Conservation (phyloP, 35 echinoderm and acorn worm genomes). For the Eucidaris tribuloides region DNA sequence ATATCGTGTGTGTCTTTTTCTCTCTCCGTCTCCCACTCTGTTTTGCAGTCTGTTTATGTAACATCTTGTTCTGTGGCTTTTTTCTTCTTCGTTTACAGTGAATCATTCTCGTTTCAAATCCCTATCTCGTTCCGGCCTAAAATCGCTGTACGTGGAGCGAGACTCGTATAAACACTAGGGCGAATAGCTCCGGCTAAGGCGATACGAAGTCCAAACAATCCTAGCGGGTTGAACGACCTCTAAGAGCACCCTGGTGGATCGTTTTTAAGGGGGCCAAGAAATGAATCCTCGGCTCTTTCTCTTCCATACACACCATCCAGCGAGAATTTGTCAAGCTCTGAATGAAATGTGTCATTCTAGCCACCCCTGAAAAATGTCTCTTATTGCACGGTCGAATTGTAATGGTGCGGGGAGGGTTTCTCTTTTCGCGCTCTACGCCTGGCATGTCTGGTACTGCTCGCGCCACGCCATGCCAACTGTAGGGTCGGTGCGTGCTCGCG, state of each 20-base stretch:
- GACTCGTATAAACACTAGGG: not conserved
- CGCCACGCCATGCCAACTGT: slow-evolving; percentile 24
- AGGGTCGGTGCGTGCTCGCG: slow-evolving; percentile 20
- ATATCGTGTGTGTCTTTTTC: too few relatives aligned
- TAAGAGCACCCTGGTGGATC: too few relatives aligned
- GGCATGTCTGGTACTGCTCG: not conserved
- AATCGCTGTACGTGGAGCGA: not conserved
- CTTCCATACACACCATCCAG: not conserved
- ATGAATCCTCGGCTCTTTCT: not conserved
- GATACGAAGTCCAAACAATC: slow-evolving; percentile 19
- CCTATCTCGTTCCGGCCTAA: too few relatives aligned
- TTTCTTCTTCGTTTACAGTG: too few relatives aligned
- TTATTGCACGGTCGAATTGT: slow-evolving; percentile 24
- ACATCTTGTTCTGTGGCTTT: too few relatives aligned
- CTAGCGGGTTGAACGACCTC: slow-evolving; percentile 7
- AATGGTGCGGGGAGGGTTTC: slow-evolving; percentile 16
- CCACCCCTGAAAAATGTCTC: slow-evolving; percentile 24
- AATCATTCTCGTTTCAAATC: too few relatives aligned
- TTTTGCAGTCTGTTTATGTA: too few relatives aligned
- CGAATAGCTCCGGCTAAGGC: not conserved
- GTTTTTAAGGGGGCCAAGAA: not conserved
- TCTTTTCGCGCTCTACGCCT: slow-evolving; percentile 21
- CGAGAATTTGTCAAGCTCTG: not conserved
- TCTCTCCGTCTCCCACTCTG: too few relatives aligned
- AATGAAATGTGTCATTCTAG: slow-evolving; percentile 31